Conservation (phyloP, 2,113 vertebrate species). For the Tachycineta bicolor region DNA sequence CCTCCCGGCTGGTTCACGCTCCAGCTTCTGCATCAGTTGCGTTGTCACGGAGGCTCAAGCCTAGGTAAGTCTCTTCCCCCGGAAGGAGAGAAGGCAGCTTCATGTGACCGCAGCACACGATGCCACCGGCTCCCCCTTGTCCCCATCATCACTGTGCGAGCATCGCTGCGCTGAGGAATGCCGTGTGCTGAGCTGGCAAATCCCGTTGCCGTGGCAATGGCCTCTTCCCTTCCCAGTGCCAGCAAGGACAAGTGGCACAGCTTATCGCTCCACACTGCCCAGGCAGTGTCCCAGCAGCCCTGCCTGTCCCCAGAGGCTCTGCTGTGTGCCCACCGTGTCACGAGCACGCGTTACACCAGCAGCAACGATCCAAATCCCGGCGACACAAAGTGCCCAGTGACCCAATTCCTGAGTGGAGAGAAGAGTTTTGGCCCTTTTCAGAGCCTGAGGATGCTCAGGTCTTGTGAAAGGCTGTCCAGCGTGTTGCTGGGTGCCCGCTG, state of each 20-base stretch:
- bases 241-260: background rate
- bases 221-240: background rate
- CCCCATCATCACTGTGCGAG: background rate
- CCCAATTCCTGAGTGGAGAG: background rate
- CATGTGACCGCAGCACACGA: fast-evolving
- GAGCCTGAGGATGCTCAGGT: background rate
- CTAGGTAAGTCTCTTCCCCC: background rate
- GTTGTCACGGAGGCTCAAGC: background rate
- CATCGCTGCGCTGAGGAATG: background rate
- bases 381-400: background rate
- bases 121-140: background rate
- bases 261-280: fast-evolving
- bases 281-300: background rate
- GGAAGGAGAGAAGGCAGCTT: background rate
- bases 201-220: background rate
- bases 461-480: background rate
- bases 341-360: background rate
- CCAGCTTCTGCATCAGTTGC: background rate
- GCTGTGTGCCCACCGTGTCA: background rate
- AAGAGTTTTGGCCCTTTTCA: background rate
- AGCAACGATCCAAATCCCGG: background rate
- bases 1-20: fast-evolving
- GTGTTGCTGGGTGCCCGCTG: background rate
- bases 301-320: background rate
- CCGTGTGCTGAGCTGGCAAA: background rate